Evolutionary conservation across 2,797 vertebrate genomes (phyloP), one percentile per base, ranked within the genome.

Genomic region (Girardinus metallicus): DNA sequence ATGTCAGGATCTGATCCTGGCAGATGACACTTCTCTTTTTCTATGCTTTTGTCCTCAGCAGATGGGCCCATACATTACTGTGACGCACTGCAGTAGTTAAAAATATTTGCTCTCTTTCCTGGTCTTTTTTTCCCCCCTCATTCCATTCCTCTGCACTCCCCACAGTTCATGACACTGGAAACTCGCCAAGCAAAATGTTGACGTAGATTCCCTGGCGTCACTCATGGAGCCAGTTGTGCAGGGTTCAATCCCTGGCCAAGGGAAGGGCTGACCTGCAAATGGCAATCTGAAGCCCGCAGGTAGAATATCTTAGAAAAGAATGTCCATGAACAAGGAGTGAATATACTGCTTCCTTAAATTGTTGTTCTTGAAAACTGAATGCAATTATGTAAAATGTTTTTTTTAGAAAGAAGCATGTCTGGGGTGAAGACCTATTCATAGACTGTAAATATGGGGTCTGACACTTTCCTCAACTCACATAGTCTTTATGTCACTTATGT

Each of bases 181-280:
- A 73, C 23, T 1, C 6, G 91, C 94, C 94, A 95, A 95, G 85
- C 77, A 93, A 94, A 95, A 95, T 93, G 87, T 89, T 90, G 91
- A 92, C 86, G 90, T 89, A 55, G 89, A 87, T 90, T 94, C 91
- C 88, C 86, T 46, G 57, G 86, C 80, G 84, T 92, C 86, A 60
- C 55, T 83, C 36, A n/a, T n/a, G 74, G 78, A 81, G 84, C 82
- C 80, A 88, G 88, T 89, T 84, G 80, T 82, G 83, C 83, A 78
- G 87, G 87, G 81, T 82, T 80, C 75, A 43, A 9, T 68, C 80
- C 79, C 62, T 11, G 64, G 70, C 43, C 21, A 29, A 31, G 29
- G 64, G 76, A 73, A 70, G 79, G 4, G 11, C 44, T 7, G 73
- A 71, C 44, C 44, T 76, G 41, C 85, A 83, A 88, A 89, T 93